A percentile compares a stretch with the other conserved stretches of the same genome.
These are phyloP conservation scores for Glyptemys insculpta DNA, from an alignment of 2,797 vertebrate genomes.

Conservation along the genomic window DNA sequence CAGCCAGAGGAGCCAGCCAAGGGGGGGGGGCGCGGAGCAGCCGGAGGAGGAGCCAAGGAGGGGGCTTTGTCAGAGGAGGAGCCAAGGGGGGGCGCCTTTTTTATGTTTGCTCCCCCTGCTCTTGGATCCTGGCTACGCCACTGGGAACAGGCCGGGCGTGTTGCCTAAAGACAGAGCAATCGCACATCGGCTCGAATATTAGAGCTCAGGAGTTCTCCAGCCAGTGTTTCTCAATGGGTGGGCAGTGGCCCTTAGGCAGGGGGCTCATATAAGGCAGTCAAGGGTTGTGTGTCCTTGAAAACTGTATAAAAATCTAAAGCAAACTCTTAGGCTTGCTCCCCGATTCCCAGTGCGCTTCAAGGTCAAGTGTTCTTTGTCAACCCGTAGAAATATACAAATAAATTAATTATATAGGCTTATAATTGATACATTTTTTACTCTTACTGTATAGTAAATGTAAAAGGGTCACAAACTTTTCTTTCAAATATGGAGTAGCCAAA, in stretches of 20 bases:
- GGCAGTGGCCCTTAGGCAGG: neutral
- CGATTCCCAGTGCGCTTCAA: neutral
- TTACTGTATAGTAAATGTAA: neutral
- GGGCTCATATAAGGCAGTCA: neutral
- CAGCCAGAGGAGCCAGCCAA: too few relatives aligned
- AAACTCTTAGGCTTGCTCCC: neutral
- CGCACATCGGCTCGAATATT: too few relatives aligned
- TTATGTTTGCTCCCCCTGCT: too few relatives aligned
- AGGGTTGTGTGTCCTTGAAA: neutral
- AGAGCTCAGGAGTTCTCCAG: neutral
- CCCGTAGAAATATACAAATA: neutral
- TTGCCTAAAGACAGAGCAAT: too few relatives aligned
- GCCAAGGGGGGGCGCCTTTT: too few relatives aligned
- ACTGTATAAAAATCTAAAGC: neutral
- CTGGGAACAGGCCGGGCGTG: too few relatives aligned
- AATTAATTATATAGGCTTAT: neutral
- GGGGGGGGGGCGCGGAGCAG: too few relatives aligned
- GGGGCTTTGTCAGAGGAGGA: too few relatives aligned
- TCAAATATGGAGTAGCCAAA: neutral
- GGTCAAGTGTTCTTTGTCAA: constrained; percentile 35
- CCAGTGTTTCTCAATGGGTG: neutral
- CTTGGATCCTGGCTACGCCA: too few relatives aligned
- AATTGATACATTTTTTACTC: neutral
- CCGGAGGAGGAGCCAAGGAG: too few relatives aligned
- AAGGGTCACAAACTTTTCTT: neutral